A percentile compares a stretch with the other conserved stretches of the same genome.
Evolutionary conservation across 2,888 invertebrate genomes (phyloP).

Genomic region (Caenorhabditis afra): DNA sequence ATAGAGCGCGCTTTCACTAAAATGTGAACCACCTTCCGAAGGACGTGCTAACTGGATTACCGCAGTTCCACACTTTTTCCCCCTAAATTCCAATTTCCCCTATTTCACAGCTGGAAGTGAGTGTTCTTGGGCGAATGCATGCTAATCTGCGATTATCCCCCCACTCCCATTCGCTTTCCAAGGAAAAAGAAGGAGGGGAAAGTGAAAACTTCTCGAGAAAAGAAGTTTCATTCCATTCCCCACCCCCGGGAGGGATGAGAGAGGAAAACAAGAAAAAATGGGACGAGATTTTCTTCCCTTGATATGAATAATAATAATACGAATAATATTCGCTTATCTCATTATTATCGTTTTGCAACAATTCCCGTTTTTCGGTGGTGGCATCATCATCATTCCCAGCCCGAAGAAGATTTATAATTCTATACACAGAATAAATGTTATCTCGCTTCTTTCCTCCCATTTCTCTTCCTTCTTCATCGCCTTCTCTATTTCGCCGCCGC

Average conservation of each 20-base stretch:
- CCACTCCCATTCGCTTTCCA: neutral
- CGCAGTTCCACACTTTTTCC: neutral
- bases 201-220: too few species aligned
- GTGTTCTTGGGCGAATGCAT: slow-evolving; percentile 22
- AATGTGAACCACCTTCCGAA: too few species aligned
- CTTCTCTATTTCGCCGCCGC: too few species aligned
- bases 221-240: too few species aligned
- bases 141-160: slow-evolving; percentile 34
- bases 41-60: neutral
- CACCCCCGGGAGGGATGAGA: too few species aligned
- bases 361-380: slow-evolving; percentile 5
- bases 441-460: slow-evolving; percentile 17
- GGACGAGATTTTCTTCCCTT: too few species aligned
- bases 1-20: too few species aligned
- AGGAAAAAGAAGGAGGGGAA: too few species aligned
- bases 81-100: neutral
- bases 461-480: too few species aligned
- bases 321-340: too few species aligned
- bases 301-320: too few species aligned
- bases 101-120: slow-evolving; percentile 22
- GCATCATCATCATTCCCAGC: slow-evolving; percentile 5
- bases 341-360: slow-evolving; percentile 11
- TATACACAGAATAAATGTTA: slow-evolving; percentile 28
- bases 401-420: slow-evolving; percentile 26
- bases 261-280: slow-evolving; percentile 11